Conservation (phyloP, 2,888 invertebrate genomes). For the Sphaeridia pumilis region DNA sequence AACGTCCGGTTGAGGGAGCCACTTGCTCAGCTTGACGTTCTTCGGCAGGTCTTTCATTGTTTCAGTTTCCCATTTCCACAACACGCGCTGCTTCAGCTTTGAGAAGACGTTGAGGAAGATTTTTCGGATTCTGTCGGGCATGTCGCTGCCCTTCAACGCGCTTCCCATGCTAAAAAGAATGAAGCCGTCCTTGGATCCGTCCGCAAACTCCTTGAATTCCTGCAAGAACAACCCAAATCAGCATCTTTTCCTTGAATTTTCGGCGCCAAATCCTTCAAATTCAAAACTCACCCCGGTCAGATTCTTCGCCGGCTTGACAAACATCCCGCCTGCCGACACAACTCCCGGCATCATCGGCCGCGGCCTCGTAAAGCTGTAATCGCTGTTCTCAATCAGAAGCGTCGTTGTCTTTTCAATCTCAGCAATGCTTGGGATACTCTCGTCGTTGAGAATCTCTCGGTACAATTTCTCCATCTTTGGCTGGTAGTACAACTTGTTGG, state of each 20-base stretch:
- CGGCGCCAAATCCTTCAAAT: too few relatives aligned
- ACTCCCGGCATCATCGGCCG: conserved; percentile 31
- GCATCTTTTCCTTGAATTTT: too few relatives aligned
- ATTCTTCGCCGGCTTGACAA: conserved; percentile 30
- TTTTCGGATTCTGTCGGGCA: background rate
- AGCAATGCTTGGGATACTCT: conserved; percentile 20
- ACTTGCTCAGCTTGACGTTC: conserved; percentile 51
- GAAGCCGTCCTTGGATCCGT: background rate
- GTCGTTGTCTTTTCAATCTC: conserved; percentile 31
- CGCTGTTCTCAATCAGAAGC: conserved; percentile 30
- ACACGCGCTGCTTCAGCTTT: conserved; percentile 61
- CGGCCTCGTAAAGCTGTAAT: conserved; percentile 23
- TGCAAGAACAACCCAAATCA: background rate
- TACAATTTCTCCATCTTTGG: conserved; percentile 16
- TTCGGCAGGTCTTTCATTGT: conserved; percentile 47
- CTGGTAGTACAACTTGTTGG: conserved; percentile 38
- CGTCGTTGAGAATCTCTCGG: conserved; percentile 14
- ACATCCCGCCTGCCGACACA: conserved; percentile 36
- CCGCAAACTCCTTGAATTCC: background rate
- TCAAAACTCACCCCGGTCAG: conserved; percentile 19
- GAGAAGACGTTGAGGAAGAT: conserved; percentile 50
- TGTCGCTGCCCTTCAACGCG: background rate
- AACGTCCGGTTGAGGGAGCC: conserved; percentile 67
- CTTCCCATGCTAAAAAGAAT: conserved; percentile 1
- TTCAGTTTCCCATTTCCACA: conserved; percentile 72